Percentiles rank a stretch among this genome's conserved stretches.
phyloP scores from a whole-genome alignment of 2,113 vertebrate genomes.

The Rhineura floridana region DNA sequence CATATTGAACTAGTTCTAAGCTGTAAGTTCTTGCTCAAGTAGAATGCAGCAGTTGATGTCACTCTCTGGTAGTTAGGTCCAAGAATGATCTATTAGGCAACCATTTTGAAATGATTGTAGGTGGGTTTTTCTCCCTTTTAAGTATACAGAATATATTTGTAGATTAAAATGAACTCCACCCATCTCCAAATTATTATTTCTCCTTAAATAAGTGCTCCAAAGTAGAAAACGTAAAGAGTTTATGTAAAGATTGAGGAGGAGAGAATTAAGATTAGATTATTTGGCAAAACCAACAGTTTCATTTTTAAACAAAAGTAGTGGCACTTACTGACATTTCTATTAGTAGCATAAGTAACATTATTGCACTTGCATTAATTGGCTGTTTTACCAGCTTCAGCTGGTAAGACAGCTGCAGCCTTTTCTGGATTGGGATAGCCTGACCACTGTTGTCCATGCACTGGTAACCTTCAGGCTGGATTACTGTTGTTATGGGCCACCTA shows the following conservation, averaged over 20 bases:
- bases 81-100: slow-evolving; percentile 1
- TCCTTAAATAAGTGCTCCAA: background rate
- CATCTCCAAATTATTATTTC: background rate
- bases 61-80: background rate
- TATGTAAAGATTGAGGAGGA: background rate
- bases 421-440: no score
- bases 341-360: background rate
- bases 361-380: background rate
- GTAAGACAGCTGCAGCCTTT: no score
- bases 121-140: background rate
- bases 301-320: background rate
- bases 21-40: background rate
- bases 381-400: background rate
- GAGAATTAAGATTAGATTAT: background rate
- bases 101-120: background rate
- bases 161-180: background rate
- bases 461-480: no score
- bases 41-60: background rate
- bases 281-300: background rate
- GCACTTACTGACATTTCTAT: background rate
- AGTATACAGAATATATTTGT: background rate
- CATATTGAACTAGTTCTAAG: background rate
- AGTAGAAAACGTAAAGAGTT: background rate
- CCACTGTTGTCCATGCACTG: no score
- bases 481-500: no score